A percentile compares a stretch with the other conserved stretches of the same genome.
These are phyloP conservation scores for Galemys pyrenaicus DNA, from an alignment of 2,113 vertebrate species.

Conservation along the genomic window DNA sequence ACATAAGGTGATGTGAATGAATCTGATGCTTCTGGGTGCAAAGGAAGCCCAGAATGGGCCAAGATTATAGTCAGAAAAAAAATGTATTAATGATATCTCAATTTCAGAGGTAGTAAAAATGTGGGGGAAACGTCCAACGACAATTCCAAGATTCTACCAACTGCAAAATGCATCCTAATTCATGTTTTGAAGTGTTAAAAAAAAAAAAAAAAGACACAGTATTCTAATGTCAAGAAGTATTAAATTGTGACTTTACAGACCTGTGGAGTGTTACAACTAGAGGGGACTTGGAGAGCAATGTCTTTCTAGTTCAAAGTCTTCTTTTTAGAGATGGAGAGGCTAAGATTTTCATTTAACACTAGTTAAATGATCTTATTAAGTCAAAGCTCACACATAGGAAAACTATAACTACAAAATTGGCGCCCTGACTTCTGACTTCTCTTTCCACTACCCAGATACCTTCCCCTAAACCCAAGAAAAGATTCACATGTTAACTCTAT, in stretches of 20 bases:
- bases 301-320: neutral
- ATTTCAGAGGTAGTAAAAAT: neutral
- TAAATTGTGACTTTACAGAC: neutral
- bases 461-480: neutral
- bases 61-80: neutral
- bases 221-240: neutral
- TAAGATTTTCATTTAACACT: neutral
- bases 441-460: neutral
- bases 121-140: neutral
- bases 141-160: neutral
- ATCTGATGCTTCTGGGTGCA: neutral
- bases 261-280: neutral
- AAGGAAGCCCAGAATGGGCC: neutral
- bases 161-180: conserved; percentile 40
- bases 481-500: conserved; percentile 28
- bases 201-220: neutral
- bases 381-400: conserved; percentile 29
- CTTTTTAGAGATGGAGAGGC: conserved; percentile 6
- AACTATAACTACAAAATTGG: conserved; percentile 21
- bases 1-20: neutral
- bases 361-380: conserved; percentile 8
- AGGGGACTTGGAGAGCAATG: neutral
- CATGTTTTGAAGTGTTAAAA: neutral
- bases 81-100: neutral
- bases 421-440: neutral